phyloP scores from a whole-genome alignment of 2,113 vertebrate genomes.

The Bambusicola thoracicus region DNA sequence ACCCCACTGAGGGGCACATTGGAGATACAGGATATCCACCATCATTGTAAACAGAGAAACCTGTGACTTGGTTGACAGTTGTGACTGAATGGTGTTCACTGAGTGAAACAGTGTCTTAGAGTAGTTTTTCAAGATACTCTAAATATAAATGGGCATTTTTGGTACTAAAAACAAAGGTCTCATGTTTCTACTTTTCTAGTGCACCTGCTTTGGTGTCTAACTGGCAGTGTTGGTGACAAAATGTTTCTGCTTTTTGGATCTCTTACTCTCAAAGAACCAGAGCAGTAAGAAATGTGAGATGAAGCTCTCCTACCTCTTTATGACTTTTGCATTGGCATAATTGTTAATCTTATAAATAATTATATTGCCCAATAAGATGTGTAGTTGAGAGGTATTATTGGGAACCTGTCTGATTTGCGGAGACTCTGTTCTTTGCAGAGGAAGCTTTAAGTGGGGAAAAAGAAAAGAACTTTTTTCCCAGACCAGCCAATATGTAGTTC shows the following conservation, averaged over 20 bases:
- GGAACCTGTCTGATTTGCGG: background rate
- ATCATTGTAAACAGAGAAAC: background rate
- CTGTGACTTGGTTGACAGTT: background rate
- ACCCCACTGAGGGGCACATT: background rate
- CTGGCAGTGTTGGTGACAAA: background rate
- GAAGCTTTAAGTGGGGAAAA: background rate
- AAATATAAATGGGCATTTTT: background rate
- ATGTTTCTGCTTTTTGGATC: background rate
- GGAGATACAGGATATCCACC: background rate
- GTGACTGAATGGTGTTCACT: background rate
- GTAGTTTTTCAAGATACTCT: background rate
- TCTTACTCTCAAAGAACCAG: background rate
- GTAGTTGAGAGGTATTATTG: background rate
- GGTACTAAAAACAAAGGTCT: background rate
- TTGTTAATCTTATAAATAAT: background rate
- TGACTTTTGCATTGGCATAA: background rate
- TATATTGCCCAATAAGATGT: background rate
- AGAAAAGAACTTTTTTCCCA: background rate
- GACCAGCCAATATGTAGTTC: background rate
- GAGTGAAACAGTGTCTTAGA: background rate
- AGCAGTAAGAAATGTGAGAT: background rate
- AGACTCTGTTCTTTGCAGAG: background rate
- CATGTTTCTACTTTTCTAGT: fast-evolving
- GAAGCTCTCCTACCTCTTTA: background rate
- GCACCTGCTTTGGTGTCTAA: background rate